Evolutionary conservation across 2,797 vertebrate species (phyloP).

Genomic region (Spea hammondii): DNA sequence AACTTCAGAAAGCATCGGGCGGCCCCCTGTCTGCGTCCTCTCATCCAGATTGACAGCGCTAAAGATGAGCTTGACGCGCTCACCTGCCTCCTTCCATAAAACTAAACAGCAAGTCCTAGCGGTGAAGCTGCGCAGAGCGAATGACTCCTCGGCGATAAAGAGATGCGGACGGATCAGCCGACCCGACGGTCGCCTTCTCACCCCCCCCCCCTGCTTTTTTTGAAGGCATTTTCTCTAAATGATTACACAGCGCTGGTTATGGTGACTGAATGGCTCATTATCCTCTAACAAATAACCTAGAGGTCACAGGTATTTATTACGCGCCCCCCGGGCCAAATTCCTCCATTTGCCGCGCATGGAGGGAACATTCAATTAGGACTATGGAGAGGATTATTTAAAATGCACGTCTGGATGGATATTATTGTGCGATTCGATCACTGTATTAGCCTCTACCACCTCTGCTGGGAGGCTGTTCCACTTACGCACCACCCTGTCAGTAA

Average conservation of each 20-base stretch:
- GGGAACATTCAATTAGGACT: not conserved
- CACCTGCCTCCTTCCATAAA: slow-evolving; percentile 25
- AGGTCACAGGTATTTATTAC: slow-evolving; percentile 28
- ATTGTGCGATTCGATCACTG: not conserved
- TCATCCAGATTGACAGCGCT: slow-evolving; percentile 21
- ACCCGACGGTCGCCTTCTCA: slow-evolving; percentile 11
- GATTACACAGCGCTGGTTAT: slow-evolving; percentile 16
- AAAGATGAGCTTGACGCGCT: slow-evolving; percentile 24
- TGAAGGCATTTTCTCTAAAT: slow-evolving; percentile 13
- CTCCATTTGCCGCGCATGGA: not conserved
- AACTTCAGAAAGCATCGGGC: slow-evolving; percentile 17
- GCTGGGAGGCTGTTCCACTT: too few species aligned
- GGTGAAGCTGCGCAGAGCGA: slow-evolving; percentile 7
- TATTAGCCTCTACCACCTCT: too few species aligned
- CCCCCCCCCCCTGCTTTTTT: not conserved
- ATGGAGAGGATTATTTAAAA: not conserved
- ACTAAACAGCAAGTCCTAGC: not conserved
- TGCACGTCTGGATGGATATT: not conserved
- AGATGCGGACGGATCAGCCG: not conserved
- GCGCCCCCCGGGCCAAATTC: not conserved
- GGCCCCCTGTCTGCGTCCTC: not conserved
- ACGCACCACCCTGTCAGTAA: too few species aligned
- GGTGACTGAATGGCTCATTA: slow-evolving; percentile 21
- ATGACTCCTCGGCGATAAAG: slow-evolving; percentile 33
- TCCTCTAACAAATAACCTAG: slow-evolving; percentile 27